A percentile compares a stretch with the other conserved stretches of the same genome.
Evolutionary conservation across 2,888 invertebrate genomes (phyloP).

Genomic region (Synanthedon vespiformis): DNA sequence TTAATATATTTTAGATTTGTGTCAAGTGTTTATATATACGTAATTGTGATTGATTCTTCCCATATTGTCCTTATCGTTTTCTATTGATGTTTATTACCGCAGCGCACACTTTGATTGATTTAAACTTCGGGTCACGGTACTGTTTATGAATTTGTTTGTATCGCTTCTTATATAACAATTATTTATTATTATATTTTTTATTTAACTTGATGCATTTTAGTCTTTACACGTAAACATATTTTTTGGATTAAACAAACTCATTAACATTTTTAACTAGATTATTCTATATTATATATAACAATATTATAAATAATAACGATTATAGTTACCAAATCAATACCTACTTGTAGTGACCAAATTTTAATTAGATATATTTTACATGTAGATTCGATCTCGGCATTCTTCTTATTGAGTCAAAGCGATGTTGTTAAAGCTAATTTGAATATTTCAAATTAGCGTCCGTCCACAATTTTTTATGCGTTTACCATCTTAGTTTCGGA

Average conservation of each 20-base stretch:
- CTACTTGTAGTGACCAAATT: too few relatives aligned
- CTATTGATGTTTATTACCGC: conserved; percentile 32
- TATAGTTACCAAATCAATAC: too few relatives aligned
- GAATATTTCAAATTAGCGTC: conserved; percentile 15
- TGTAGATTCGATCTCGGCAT: too few relatives aligned
- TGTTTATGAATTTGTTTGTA: background rate
- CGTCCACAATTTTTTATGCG: conserved; percentile 27
- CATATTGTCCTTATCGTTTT: conserved; percentile 19
- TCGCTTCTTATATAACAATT: background rate
- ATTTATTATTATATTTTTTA: too few relatives aligned
- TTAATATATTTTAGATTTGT: conserved; percentile 10
- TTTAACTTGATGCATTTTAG: too few relatives aligned
- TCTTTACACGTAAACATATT: too few relatives aligned
- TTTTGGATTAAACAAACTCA: too few relatives aligned
- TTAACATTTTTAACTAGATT: too few relatives aligned
- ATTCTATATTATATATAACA: too few relatives aligned
- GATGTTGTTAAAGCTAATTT: conserved; percentile 4
- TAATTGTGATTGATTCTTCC: conserved; percentile 38
- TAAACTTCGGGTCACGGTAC: conserved; percentile 9
- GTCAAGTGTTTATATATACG: conserved; percentile 25
- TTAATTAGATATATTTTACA: too few relatives aligned
- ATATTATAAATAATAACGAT: too few relatives aligned
- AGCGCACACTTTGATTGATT: conserved; percentile 8
- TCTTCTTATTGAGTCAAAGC: background rate
- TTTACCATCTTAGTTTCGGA: conserved; percentile 27